These are phyloP conservation scores for Branchinecta lynchi DNA, from an alignment of 1,140 invertebrate species.

Conservation along the genomic window DNA sequence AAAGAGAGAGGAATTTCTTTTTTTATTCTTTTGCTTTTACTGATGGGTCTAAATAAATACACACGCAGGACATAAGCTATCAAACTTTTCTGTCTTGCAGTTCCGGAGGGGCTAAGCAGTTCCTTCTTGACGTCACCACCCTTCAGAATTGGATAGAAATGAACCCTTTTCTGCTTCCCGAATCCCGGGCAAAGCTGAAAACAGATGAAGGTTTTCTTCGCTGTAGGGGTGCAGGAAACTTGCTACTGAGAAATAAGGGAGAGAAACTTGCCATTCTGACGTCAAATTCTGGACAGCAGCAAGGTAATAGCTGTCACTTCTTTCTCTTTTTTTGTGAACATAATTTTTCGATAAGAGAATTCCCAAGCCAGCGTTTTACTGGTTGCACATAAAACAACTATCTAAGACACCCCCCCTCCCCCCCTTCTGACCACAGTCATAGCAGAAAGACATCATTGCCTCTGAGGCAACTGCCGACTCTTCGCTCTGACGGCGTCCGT, in stretches of 20 bases:
- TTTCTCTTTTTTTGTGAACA: background rate
- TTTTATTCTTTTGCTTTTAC: too few relatives aligned
- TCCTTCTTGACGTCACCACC: background rate
- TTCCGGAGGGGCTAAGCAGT: background rate
- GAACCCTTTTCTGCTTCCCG: background rate
- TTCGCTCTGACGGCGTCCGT: too few relatives aligned
- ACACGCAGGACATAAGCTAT: too few relatives aligned
- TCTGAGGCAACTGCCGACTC: too few relatives aligned
- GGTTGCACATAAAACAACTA: too few relatives aligned
- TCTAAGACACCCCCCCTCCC: too few relatives aligned
- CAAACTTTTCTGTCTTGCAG: background rate
- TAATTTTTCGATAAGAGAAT: too few relatives aligned
- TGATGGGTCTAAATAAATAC: too few relatives aligned
- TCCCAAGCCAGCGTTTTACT: too few relatives aligned
- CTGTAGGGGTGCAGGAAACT: background rate
- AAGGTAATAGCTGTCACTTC: background rate
- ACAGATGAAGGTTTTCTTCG: constrained; percentile 2
- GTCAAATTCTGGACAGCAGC: background rate
- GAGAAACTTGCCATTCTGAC: background rate
- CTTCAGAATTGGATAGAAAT: background rate
- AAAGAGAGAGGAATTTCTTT: too few relatives aligned
- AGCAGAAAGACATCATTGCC: too few relatives aligned
- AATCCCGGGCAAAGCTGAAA: background rate
- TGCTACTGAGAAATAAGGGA: background rate
- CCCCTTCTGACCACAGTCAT: too few relatives aligned